Evolutionary conservation across 1,140 invertebrate species (phyloP).

Genomic region (Aphelenchoides fujianensis): DNA sequence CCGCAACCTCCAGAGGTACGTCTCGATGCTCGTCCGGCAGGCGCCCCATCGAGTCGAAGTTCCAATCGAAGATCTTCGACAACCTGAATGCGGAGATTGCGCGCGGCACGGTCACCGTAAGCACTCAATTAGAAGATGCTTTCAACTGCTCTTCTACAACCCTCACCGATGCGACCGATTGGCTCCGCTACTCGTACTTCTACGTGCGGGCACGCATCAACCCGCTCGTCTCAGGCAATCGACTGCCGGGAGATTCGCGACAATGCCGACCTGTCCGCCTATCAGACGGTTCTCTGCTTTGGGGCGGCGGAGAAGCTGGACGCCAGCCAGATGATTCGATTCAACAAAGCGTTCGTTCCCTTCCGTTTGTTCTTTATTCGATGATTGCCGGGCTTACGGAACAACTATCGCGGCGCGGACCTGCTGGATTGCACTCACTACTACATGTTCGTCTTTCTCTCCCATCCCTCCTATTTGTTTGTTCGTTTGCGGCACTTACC

Average conservation of each 20-base stretch:
- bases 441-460: too few relatives aligned
- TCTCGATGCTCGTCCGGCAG: conserved; percentile 88
- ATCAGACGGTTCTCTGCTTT: conserved; percentile 75
- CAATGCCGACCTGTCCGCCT: conserved; percentile 74
- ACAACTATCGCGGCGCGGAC: conserved; percentile 68
- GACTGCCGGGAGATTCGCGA: conserved; percentile 71
- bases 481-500: too few relatives aligned
- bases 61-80: conserved; percentile 83
- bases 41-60: conserved; percentile 97
- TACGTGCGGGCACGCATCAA: conserved; percentile 89
- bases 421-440: conserved; percentile 90
- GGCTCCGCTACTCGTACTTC: conserved; percentile 95
- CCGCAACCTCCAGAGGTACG: conserved; percentile 86
- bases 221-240: conserved; percentile 83
- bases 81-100: conserved; percentile 94
- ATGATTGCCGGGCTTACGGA: conserved; percentile 67
- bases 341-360: conserved; percentile 68
- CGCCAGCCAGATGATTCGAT: conserved; percentile 88
- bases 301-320: conserved; percentile 79
- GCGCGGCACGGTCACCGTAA: conserved; percentile 83
- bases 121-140: too few relatives aligned
- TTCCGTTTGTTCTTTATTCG: conserved; percentile 68
- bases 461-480: too few relatives aligned
- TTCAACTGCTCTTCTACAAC: too few relatives aligned
- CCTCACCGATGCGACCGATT: conserved; percentile 89